Conservation (phyloP, 1,140 invertebrate species). For the Platyscapa corneri region DNA sequence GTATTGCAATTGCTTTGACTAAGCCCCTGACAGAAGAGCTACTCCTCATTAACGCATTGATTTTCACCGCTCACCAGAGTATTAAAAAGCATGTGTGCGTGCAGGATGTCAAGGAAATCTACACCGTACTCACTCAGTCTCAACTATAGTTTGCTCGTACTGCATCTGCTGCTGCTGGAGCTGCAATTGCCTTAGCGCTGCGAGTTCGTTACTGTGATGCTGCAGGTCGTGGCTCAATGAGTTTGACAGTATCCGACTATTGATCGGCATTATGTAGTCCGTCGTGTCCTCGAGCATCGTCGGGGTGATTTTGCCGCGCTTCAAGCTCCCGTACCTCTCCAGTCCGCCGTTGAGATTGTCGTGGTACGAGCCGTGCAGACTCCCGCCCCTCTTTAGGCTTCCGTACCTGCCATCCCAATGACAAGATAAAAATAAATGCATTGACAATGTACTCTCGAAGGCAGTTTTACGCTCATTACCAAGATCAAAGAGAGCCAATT, state of each 20-base stretch:
- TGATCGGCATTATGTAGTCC: conserved; percentile 72
- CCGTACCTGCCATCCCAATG: conserved; percentile 61
- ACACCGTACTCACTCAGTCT: conserved; percentile 74
- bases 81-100: neutral
- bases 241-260: conserved; percentile 69
- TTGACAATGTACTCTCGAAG: neutral
- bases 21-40: too few species aligned
- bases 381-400: conserved; percentile 68
- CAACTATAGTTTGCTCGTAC: conserved; percentile 73
- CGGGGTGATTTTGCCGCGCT: conserved; percentile 68
- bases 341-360: conserved; percentile 66
- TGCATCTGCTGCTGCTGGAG: conserved; percentile 62
- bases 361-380: conserved; percentile 69
- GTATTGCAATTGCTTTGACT: too few species aligned
- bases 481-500: too few species aligned
- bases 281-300: conserved; percentile 66
- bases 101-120: neutral
- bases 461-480: too few species aligned
- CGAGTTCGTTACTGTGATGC: conserved; percentile 70
- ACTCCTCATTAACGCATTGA: neutral
- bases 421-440: neutral
- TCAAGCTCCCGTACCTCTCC: conserved; percentile 70
- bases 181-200: conserved; percentile 66
- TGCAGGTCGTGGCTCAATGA: conserved; percentile 70
- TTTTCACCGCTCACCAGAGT: neutral